phyloP scores from a whole-genome alignment of 2,888 invertebrate genomes.

The Junonia oenone region DNA sequence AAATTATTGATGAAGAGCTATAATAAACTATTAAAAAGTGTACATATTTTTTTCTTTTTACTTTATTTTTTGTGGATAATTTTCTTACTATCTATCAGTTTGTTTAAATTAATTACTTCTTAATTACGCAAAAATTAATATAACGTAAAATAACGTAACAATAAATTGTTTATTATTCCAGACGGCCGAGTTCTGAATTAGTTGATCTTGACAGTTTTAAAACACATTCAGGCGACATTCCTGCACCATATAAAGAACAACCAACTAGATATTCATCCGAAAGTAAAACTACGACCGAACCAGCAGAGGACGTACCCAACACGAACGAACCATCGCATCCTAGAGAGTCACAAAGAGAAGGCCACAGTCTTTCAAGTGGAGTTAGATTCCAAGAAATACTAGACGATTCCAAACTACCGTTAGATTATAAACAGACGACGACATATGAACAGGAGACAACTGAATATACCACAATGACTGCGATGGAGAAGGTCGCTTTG shows the following conservation, averaged over 20 bases:
- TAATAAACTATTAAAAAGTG: no score
- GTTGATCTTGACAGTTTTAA: constrained; percentile 91
- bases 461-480: constrained; percentile 83
- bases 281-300: constrained; percentile 76
- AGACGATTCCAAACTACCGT: constrained; percentile 65
- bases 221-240: constrained; percentile 82
- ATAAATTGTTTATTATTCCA: constrained; percentile 41
- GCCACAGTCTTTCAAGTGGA: constrained; percentile 61
- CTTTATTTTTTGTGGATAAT: no score
- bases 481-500: constrained; percentile 90
- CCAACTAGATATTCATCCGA: constrained; percentile 68
- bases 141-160: neutral
- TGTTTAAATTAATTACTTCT: no score
- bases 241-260: constrained; percentile 73
- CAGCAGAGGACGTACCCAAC: constrained; percentile 63
- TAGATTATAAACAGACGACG: constrained; percentile 63
- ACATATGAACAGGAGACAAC: constrained; percentile 70
- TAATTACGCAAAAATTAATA: no score
- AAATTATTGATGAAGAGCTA: neutral
- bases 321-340: constrained; percentile 49
- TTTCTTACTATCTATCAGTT: no score
- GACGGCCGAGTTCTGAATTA: constrained; percentile 88
- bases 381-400: constrained; percentile 60
- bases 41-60: no score
- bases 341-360: constrained; percentile 58